These are phyloP conservation scores for Heterotilapia buettikoferi DNA, from an alignment of 2,113 vertebrate species.

Conservation along the genomic window DNA sequence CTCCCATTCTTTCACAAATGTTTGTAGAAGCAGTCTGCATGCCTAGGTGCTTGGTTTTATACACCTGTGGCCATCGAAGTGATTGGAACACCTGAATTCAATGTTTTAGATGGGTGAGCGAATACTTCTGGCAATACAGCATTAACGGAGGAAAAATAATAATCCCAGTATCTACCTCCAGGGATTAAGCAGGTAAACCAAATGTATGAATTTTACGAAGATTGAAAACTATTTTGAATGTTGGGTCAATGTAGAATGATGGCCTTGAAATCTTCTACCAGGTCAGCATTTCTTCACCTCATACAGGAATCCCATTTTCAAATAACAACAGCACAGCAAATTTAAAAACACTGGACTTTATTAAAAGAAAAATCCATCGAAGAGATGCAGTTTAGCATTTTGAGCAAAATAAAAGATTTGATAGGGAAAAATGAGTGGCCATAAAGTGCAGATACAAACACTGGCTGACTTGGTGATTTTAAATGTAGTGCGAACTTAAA, in stretches of 20 bases:
- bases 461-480: neutral
- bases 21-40: neutral
- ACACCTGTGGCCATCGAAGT: neutral
- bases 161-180: neutral
- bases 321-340: neutral
- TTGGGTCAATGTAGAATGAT: neutral
- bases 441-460: conserved; percentile 31
- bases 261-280: neutral
- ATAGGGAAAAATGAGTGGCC: neutral
- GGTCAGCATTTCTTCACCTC: neutral
- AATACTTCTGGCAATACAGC: neutral
- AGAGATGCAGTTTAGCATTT: neutral
- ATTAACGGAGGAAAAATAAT: neutral
- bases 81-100: neutral
- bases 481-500: neutral
- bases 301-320: neutral
- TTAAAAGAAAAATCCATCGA: conserved; percentile 29
- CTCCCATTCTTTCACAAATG: neutral
- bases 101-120: neutral
- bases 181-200: neutral
- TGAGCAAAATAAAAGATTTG: neutral
- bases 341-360: conserved; percentile 27
- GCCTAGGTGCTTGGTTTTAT: rapidly evolving
- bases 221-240: neutral
- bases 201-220: neutral